A percentile compares a stretch with the other conserved stretches of the same genome.
Conservation (phyloP, 2,113 vertebrate genomes). For the Gymnogyps californianus region DNA sequence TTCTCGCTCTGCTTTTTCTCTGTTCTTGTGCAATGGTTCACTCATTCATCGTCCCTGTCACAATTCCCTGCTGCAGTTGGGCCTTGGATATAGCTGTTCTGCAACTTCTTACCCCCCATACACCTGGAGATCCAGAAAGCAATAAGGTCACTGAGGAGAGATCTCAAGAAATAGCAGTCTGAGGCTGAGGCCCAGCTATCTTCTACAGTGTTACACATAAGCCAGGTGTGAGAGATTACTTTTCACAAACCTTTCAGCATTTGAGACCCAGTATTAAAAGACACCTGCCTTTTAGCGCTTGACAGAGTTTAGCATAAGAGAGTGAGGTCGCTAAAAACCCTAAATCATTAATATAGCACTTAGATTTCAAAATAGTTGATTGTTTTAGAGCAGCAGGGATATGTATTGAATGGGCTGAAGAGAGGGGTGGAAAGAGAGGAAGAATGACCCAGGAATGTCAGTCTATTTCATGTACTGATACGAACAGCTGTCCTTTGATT, state of each 20-base stretch:
- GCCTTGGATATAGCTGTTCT: background rate
- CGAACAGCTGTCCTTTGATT: rapidly evolving
- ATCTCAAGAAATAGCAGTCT: background rate
- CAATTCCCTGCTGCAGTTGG: background rate
- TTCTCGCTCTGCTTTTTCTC: background rate
- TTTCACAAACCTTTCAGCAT: background rate
- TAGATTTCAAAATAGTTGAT: background rate
- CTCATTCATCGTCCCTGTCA: background rate
- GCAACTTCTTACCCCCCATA: background rate
- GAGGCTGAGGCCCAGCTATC: background rate
- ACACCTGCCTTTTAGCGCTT: background rate
- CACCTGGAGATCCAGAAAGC: background rate
- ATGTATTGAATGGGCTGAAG: background rate
- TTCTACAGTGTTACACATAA: background rate
- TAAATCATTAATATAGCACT: background rate
- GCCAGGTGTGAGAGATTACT: background rate
- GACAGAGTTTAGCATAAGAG: background rate
- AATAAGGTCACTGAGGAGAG: background rate
- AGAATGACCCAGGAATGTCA: background rate
- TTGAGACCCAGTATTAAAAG: background rate
- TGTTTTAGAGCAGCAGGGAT: background rate
- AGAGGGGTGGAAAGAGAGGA: background rate
- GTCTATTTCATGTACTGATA: background rate
- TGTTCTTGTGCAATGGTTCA: background rate
- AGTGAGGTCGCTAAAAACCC: background rate